Evolutionary conservation across 2,888 invertebrate species (phyloP).

Genomic region (Ophion obscuratus): DNA sequence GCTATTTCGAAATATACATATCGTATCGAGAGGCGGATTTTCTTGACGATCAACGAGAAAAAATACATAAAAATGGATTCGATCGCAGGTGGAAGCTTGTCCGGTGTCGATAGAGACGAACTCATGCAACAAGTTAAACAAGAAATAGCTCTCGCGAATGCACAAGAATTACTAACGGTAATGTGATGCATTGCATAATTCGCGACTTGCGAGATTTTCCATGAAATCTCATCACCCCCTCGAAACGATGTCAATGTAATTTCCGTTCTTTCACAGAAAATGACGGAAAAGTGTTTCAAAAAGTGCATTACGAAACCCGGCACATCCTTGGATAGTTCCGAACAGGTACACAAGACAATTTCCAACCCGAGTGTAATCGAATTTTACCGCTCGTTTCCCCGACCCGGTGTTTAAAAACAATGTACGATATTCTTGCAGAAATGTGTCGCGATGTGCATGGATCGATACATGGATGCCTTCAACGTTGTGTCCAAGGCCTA

Average conservation of each 20-base stretch:
- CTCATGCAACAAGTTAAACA: slow-evolving; percentile 98
- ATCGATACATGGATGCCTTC: slow-evolving; percentile 98
- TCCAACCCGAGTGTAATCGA: slow-evolving; percentile 44
- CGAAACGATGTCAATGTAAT: slow-evolving; percentile 28
- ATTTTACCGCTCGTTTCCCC: background rate
- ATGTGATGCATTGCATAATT: slow-evolving; percentile 78
- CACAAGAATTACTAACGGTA: slow-evolving; percentile 95
- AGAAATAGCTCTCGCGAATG: slow-evolving; percentile 96
- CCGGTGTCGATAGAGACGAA: slow-evolving; percentile 91
- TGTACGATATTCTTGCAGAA: slow-evolving; percentile 87
- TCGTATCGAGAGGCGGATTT: background rate
- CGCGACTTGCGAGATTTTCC: slow-evolving; percentile 30
- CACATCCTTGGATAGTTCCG: slow-evolving; percentile 93
- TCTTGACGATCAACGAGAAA: background rate
- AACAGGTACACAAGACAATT: slow-evolving; percentile 86
- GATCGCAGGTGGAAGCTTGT: slow-evolving; percentile 86
- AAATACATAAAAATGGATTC: slow-evolving; percentile 85
- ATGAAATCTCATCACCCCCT: slow-evolving; percentile 35
- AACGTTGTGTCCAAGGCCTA: slow-evolving; percentile 96
- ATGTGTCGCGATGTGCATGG: slow-evolving; percentile 99
- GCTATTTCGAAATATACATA: background rate
- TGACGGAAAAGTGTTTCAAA: slow-evolving; percentile 98
- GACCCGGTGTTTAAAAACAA: background rate
- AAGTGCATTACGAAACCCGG: slow-evolving; percentile 97
- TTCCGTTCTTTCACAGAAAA: slow-evolving; percentile 88